Base-by-base conservation (phyloP, 1,140 invertebrate species). In the Rhagoletis pomonella region DNA sequence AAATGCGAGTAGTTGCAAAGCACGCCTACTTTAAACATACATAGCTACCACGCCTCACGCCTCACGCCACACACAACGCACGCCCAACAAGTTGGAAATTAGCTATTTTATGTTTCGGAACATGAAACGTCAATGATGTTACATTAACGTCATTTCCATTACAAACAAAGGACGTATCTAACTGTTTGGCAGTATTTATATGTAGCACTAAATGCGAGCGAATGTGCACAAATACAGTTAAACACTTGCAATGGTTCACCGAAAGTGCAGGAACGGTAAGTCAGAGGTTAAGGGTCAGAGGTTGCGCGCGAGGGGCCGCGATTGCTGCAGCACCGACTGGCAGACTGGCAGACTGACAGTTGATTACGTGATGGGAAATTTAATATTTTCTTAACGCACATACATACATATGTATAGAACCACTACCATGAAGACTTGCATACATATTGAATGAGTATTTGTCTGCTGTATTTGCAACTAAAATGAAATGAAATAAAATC, bases 361-460 rank as follows among this genome's bases (percentile, higher is more conserved):
- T 69, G 86, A 86, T 55, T 86, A 86, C 86, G 86, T 86, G 86
- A 67, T 86, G 12, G 39, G 86, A 86, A 86, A 86, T 69, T 86
- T 19, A 86, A 58, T 67, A 86, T 86, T 86, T 67, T 86, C 64
- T 58, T 62, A 47, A 17, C 42, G 39, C 60, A 85, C 55, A 62
- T 5, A 85, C 29, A 60, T 2, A 59, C 58, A 60, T 29, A 73
- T 73, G 39, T 10, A 55, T 10, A 55, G 10, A 55, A 55, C 10
- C 5, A 55, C 10, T 7, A 55, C 5, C 67, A 14, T 39, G 60
- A 62, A n/a, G 60, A 14, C 47, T 3, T 29, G 42, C 77, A 84
- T 39, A 58, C 55, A 39, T 58, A 39, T 59, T 58, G 12, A 14
- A 60, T 59, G 39, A 14, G 4, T n/a, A 62, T 62, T 62, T 62